phyloP scores from a whole-genome alignment of 1,140 invertebrate species.

The Meteorus sp. region DNA sequence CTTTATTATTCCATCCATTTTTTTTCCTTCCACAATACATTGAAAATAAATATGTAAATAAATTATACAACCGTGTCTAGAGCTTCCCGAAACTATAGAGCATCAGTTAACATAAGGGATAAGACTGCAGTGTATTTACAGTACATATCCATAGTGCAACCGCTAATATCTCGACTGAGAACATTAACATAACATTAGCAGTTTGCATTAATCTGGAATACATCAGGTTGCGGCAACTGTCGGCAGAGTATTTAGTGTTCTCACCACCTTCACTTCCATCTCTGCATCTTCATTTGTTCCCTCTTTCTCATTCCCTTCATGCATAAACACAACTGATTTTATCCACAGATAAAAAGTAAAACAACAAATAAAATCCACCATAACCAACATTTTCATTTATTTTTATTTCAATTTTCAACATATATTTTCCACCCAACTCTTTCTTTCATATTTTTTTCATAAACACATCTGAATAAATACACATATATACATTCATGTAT shows the following conservation, averaged over 20 bases:
- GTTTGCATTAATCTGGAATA: conserved; percentile 46
- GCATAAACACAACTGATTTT: background rate
- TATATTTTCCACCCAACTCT: background rate
- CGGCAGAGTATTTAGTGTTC: background rate
- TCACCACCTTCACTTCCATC: background rate
- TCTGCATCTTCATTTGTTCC: background rate
- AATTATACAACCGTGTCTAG: too few species aligned
- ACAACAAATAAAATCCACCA: background rate
- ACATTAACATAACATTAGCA: conserved; percentile 48
- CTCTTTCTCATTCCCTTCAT: background rate
- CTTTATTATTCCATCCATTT: too few species aligned
- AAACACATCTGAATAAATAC: too few species aligned
- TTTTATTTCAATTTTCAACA: background rate
- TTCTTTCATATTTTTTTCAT: conserved; percentile 12
- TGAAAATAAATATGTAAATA: too few species aligned
- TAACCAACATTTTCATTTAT: background rate
- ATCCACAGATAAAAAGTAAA: background rate
- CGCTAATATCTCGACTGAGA: conserved; percentile 37
- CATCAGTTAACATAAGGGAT: conserved; percentile 35
- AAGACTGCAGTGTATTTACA: conserved; percentile 42
- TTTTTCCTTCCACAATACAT: too few species aligned
- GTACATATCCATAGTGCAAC: conserved; percentile 29
- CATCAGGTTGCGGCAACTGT: conserved; percentile 29
- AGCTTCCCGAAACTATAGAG: conserved; percentile 12
- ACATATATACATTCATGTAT: background rate